Conservation (phyloP, 1,140 invertebrate species). For the Branchinecta lynchi region DNA sequence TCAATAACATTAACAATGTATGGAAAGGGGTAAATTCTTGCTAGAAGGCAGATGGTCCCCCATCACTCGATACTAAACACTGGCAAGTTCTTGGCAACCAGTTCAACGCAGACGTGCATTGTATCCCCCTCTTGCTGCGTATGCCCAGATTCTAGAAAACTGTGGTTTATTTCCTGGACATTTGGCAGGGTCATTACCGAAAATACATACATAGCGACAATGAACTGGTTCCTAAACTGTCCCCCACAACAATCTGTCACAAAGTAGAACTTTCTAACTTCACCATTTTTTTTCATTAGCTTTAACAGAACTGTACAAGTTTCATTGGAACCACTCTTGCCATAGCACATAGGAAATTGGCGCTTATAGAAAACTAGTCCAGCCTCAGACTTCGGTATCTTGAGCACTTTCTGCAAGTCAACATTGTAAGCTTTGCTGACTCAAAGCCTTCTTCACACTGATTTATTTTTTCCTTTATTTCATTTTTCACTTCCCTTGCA, state of each 20-base stretch:
- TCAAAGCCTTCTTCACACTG: neutral
- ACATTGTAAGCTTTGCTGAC: constrained; percentile 14
- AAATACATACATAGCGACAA: constrained; percentile 12
- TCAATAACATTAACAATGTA: constrained; percentile 7
- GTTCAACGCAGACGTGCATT: constrained; percentile 14
- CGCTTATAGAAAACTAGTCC: neutral
- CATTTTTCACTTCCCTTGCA: too few species aligned
- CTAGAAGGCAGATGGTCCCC: neutral
- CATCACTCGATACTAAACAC: constrained; percentile 7
- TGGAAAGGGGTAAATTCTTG: neutral
- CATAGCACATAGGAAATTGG: neutral
- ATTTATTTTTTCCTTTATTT: neutral
- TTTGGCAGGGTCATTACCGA: neutral
- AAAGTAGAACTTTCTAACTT: neutral
- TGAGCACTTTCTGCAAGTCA: constrained; percentile 13
- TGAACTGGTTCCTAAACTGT: neutral
- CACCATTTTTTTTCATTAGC: constrained; percentile 2
- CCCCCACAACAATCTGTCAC: neutral
- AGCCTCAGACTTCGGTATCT: constrained; percentile 6
- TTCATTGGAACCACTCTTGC: neutral
- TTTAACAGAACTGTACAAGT: constrained; percentile 6
- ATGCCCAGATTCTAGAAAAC: constrained; percentile 13
- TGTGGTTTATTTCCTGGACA: constrained; percentile 10
- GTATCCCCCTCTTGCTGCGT: constrained; percentile 12
- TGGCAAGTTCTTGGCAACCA: constrained; percentile 7